phyloP scores from a whole-genome alignment of 2,113 vertebrate species.

The Otolemur garnettii region DNA sequence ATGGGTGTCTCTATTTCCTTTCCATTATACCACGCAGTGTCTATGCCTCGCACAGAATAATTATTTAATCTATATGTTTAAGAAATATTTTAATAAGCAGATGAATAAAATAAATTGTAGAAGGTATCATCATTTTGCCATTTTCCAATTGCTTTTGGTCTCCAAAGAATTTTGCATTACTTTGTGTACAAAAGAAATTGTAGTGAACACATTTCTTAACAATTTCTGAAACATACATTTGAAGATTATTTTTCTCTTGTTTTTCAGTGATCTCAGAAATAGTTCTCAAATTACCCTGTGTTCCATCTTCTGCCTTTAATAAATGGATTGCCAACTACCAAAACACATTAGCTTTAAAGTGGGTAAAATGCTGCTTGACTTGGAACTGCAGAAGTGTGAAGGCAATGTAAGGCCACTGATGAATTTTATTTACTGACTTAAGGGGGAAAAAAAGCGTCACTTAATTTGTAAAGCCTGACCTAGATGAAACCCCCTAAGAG shows the following conservation, averaged over 20 bases:
- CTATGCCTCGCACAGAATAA: neutral
- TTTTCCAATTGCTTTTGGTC: conserved; percentile 54
- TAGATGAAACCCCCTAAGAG: conserved; percentile 72
- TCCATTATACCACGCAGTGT: neutral
- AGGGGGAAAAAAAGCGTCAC: conserved; percentile 52
- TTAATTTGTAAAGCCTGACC: conserved; percentile 78
- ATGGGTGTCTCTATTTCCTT: neutral
- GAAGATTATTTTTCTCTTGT: conserved; percentile 59
- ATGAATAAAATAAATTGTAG: conserved; percentile 18
- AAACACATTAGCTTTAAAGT: conserved; percentile 78
- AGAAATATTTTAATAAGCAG: neutral
- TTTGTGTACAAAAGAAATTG: conserved; percentile 58
- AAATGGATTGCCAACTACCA: conserved; percentile 71
- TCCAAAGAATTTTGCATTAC: conserved; percentile 42
- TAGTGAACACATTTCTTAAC: conserved; percentile 22
- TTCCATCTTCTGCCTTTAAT: conserved; percentile 69
- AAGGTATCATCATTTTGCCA: neutral
- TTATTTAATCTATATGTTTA: neutral
- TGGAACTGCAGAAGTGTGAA: conserved; percentile 69
- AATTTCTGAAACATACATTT: conserved; percentile 63
- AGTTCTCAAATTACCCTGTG: conserved; percentile 70
- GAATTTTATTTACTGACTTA: conserved; percentile 80
- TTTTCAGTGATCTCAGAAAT: conserved; percentile 68
- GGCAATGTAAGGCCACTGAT: conserved; percentile 66
- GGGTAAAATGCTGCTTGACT: conserved; percentile 68